Evolutionary conservation across 2,113 vertebrate genomes (phyloP).

Genomic region (Lathamus discolor): DNA sequence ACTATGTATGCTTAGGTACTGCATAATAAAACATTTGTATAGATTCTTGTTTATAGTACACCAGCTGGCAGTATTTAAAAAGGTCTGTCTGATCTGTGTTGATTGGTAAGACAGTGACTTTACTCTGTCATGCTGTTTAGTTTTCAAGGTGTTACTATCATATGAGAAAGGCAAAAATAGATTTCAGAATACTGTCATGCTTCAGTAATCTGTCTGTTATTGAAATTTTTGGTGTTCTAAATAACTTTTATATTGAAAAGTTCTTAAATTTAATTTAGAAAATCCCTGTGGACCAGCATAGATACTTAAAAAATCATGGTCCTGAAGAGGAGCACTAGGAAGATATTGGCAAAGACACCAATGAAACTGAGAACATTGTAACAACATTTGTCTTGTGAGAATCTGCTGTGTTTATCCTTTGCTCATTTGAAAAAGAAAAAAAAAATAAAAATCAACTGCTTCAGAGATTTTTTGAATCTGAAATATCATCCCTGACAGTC

Average conservation of each 20-base stretch:
- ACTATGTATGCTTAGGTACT: background rate
- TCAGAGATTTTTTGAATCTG: background rate
- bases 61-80: background rate
- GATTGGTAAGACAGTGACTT: background rate
- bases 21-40: background rate
- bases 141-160: constrained; percentile 29
- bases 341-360: background rate
- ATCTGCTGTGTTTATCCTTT: background rate
- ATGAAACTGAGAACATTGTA: background rate
- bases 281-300: background rate
- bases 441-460: background rate
- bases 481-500: background rate
- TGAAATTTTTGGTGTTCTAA: background rate
- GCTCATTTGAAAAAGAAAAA: background rate
- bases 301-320: background rate
- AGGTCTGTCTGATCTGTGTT: background rate
- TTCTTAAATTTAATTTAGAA: background rate
- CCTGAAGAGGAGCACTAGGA: background rate
- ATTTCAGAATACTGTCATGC: background rate
- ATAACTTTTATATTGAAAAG: background rate
- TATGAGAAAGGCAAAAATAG: background rate
- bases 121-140: background rate
- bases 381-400: background rate
- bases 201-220: background rate
- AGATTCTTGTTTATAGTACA: background rate